These are phyloP conservation scores for Hydriomena furcata DNA, from an alignment of 2,888 invertebrate species.

Conservation along the genomic window DNA sequence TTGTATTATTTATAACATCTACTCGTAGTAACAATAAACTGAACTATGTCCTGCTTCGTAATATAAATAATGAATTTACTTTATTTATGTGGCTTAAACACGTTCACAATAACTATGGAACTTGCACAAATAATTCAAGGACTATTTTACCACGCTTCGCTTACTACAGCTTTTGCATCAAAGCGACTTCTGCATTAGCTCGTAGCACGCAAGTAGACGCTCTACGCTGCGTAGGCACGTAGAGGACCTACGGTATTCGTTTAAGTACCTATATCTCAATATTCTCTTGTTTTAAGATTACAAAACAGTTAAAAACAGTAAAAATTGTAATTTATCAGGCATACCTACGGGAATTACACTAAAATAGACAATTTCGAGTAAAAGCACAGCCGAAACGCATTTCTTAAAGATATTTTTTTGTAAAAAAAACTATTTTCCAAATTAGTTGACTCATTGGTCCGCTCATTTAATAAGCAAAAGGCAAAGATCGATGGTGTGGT, in stretches of 20 bases:
- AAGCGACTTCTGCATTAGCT: neutral
- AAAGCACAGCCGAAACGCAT: slow-evolving; percentile 77
- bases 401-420: slow-evolving; percentile 59
- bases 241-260: slow-evolving; percentile 21
- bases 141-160: neutral
- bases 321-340: slow-evolving; percentile 19
- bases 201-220: slow-evolving; percentile 10
- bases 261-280: slow-evolving; percentile 26
- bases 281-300: slow-evolving; percentile 2
- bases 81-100: too few species aligned
- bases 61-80: too few species aligned
- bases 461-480: slow-evolving; percentile 75
- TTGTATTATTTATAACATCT: neutral
- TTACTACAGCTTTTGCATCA: slow-evolving; percentile 6
- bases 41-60: neutral
- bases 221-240: slow-evolving; percentile 18
- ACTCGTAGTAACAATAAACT: neutral
- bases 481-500: slow-evolving; percentile 59
- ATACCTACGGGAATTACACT: slow-evolving; percentile 30
- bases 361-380: slow-evolving; percentile 52
- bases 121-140: too few species aligned
- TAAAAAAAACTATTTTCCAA: slow-evolving; percentile 68
- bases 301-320: slow-evolving; percentile 18
- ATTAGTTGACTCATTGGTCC: slow-evolving; percentile 80
- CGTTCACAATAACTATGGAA: too few species aligned